phyloP scores from a whole-genome alignment of 2,113 vertebrate species.

The Hystrix brachyura region DNA sequence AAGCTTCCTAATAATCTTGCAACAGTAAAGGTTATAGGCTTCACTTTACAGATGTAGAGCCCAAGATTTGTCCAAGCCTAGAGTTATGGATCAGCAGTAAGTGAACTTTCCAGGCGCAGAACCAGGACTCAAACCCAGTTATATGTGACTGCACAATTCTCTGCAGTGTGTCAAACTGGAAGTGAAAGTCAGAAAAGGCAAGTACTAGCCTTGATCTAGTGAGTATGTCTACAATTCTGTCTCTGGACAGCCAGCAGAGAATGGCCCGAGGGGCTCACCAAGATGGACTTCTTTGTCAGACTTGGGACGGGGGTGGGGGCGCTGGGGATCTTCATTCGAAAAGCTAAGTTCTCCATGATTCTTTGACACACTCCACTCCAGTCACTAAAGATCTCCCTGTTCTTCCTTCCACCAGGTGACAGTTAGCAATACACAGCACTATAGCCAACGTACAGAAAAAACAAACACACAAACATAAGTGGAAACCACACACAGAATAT shows the following conservation, averaged over 20 bases:
- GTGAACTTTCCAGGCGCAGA: not conserved
- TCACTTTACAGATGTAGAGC: not conserved
- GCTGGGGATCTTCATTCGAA: not conserved
- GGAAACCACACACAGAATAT: not conserved
- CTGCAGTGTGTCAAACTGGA: not conserved
- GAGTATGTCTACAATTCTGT: constrained; percentile 4
- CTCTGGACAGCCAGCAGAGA: not conserved
- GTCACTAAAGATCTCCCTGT: constrained; percentile 4
- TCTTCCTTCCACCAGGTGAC: not conserved
- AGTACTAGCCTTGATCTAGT: not conserved
- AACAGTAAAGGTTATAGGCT: not conserved
- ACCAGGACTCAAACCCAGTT: not conserved
- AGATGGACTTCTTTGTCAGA: constrained; percentile 21
- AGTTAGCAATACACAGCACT: not conserved
- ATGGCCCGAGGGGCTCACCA: not conserved
- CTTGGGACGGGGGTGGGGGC: not conserved
- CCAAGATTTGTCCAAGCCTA: not conserved
- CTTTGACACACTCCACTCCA: not conserved
- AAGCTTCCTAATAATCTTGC: not conserved
- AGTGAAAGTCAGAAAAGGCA: not conserved
- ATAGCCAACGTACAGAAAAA: not conserved
- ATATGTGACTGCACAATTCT: not conserved
- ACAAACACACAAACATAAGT: not conserved
- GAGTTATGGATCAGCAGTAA: not conserved
- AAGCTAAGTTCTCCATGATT: constrained; percentile 50